Base-by-base conservation (phyloP, 2,113 vertebrate genomes). In the Anarrhichthys ocellatus region DNA sequence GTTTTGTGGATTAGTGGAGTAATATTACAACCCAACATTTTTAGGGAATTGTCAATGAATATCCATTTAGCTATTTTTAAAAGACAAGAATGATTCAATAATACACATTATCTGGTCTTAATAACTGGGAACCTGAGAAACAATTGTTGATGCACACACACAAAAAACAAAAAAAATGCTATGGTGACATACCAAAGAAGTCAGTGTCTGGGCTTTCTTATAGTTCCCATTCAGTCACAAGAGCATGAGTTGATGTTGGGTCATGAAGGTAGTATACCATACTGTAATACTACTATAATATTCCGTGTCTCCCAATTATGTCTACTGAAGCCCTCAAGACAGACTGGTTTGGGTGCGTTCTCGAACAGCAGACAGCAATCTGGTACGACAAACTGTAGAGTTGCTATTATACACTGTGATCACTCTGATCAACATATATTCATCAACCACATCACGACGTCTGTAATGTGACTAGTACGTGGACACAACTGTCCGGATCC, bases 1-100 rank as follows among this genome's bases (percentile, higher is more conserved):
- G 50, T 85, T 77, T 74, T 52, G 38, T 46, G 63, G 65, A 82
- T 81, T 66, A 76, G 17, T 34, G 8, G 46, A 77, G 59, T 32
- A 64, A 73, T 64, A 44, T 66, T 62, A 69, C 38, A 78, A 70
- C 27, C 11, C n/a, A 38, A 40, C 29, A 18, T 32, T 72, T 66
- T 76, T 34, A 72, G 38, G 20, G 69, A 54, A 58, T 71, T 67
- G 18, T 73, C 70, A 65, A 66, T 74, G 14, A 83, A 40, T 64
- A 38, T 48, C 68, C 22, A 32, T 63, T 61, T 68, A 38, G 24
- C 27, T 65, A 5, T 67, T 76, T 74, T 81, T 44, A 63, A 59
- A 62, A 75, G 58, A 65, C 18, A 58, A 11, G 34, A 52, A 40
- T 38, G 2, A 40, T 32, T 50, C 34, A 46, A 5, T 63, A 9